Evolutionary conservation across 2,888 invertebrate genomes (phyloP).

Genomic region (Volucella inflata): DNA sequence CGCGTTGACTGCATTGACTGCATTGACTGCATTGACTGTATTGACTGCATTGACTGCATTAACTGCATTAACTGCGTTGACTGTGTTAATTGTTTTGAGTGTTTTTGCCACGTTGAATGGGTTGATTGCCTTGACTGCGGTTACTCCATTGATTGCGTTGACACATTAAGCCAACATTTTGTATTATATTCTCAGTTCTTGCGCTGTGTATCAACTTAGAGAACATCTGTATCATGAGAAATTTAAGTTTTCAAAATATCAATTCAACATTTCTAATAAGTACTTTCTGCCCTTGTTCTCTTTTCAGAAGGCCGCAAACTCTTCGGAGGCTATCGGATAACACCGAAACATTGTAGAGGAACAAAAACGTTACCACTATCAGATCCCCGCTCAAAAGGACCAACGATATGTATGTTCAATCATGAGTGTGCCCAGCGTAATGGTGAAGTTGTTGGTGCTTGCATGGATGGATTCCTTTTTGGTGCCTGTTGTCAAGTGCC

Average conservation of each 20-base stretch:
- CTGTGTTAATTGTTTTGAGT: too few relatives aligned
- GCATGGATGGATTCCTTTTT: conserved; percentile 92
- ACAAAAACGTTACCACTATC: conserved; percentile 86
- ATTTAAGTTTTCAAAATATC: too few relatives aligned
- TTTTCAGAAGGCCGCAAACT: conserved; percentile 86
- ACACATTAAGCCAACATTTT: too few relatives aligned
- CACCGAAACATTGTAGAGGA: conserved; percentile 91
- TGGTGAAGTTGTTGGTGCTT: conserved; percentile 94
- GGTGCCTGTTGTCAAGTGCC: conserved; percentile 94
- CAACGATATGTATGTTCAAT: conserved; percentile 96
- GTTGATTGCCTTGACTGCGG: too few relatives aligned
- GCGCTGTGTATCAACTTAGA: too few relatives aligned
- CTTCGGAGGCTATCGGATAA: conserved; percentile 94
- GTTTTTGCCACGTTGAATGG: too few relatives aligned
- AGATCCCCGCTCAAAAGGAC: conserved; percentile 86
- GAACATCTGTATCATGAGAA: neutral
- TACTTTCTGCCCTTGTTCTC: conserved; percentile 2
- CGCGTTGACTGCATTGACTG: too few relatives aligned
- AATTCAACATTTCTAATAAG: neutral
- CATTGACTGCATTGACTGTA: too few relatives aligned
- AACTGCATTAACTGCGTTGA: too few relatives aligned
- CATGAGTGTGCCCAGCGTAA: conserved; percentile 92
- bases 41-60: too few relatives aligned
- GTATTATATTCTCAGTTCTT: too few relatives aligned
- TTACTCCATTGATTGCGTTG: too few relatives aligned